phyloP scores from a whole-genome alignment of 2,797 vertebrate genomes.

The Lycodopsis pacificus region DNA sequence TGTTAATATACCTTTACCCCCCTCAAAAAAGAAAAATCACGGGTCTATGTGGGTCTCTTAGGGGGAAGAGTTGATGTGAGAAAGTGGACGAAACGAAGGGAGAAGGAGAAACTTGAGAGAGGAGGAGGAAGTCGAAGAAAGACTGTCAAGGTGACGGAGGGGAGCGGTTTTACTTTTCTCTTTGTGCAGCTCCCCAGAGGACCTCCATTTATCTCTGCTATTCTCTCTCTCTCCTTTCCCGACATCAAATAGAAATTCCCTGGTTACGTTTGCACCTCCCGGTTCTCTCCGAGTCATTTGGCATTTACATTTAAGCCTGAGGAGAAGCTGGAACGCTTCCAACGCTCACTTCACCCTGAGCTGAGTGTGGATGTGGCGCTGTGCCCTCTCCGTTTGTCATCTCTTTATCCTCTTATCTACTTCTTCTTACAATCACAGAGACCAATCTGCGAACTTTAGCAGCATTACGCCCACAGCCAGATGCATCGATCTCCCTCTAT shows the following conservation, averaged over 20 bases:
- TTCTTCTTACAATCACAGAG: conserved; percentile 10
- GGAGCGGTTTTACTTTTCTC: conserved; percentile 34
- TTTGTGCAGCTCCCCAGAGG: conserved; percentile 40
- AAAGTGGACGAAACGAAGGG: conserved; percentile 17
- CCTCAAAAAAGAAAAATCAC: background rate
- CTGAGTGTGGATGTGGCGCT: conserved; percentile 6
- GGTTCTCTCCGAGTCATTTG: conserved; percentile 40
- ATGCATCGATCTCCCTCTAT: background rate
- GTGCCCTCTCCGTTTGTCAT: conserved; percentile 21
- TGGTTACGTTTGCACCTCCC: conserved; percentile 37
- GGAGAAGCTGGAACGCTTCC: conserved; percentile 31
- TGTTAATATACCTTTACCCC: background rate
- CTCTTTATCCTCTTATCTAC: background rate
- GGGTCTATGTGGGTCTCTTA: background rate
- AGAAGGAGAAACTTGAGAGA: conserved; percentile 12
- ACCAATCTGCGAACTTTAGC: conserved; percentile 10
- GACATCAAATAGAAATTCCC: conserved; percentile 49
- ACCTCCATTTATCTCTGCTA: background rate
- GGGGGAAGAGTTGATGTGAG: conserved; percentile 1
- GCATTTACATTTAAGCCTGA: conserved; percentile 32
- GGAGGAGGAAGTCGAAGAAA: conserved; percentile 11
- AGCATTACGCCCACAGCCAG: background rate
- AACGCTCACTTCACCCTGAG: conserved; percentile 2
- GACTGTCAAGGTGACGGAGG: conserved; percentile 57
- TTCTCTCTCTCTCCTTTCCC: background rate